Base-by-base conservation (phyloP, 2,113 vertebrate species). In the Tragelaphus scriptus region DNA sequence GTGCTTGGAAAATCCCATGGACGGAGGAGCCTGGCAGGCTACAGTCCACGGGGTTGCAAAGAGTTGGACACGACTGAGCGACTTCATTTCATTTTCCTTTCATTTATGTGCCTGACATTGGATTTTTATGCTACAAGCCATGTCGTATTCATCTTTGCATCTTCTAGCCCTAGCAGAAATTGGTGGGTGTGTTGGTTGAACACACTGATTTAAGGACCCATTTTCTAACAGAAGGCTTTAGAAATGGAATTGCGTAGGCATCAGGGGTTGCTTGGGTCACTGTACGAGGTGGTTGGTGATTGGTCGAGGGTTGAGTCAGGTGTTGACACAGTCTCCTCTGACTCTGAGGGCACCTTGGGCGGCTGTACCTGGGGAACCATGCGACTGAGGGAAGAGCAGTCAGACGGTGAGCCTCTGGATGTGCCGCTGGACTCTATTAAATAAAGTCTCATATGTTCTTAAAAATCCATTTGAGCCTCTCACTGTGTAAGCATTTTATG, bases 271-370 rank as follows among this genome's bases (percentile, higher is more conserved):
- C 68, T 49, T 15, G 86, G 16, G 3, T 68, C 58, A 77, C 28
- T 6, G 0, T 1, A 0, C 2, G 30, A 21, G 15, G 19, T 21
- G 63, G 32, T 0, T 47, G 80, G 51, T 1, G 21, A 9, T 9
- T 28, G 47, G n/a, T 15, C 0, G 40, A 25, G 53, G 53, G 21
- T 16, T 17, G 85, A 53, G 9, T 56, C 28, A 49, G 28, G 44
- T 80, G 1, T 55, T 71, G 44, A 8, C 13, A 28, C 7, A 44
- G 53, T 61, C 30, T 77, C 28, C 9, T 90, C 44, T 77, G 86
- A 75, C 51, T 53, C 36, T 12, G 19, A 5, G 10, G 40, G 44
- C 32, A 4, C 0, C 47, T 21, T 10, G 11, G 71, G 59, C 5
- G 25, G 2, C 28, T 80, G 47, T 32, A 11, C 79, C 47, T 51